Conservation (phyloP, 1,140 invertebrate genomes). For the Drosophila tristis region DNA sequence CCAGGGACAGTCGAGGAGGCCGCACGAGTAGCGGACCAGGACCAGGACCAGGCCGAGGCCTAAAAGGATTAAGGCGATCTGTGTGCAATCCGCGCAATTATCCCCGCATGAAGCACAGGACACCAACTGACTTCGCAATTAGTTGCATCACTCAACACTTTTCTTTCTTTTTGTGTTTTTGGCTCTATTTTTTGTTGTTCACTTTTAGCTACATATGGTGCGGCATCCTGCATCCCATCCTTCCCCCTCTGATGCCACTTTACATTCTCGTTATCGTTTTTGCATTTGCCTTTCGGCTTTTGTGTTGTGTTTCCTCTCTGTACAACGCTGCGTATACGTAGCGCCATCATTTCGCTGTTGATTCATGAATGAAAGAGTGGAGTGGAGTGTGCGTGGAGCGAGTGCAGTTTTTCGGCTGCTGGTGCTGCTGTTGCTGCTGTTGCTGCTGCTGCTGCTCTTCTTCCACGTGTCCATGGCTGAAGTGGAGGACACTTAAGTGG, state of each 20-base stretch:
- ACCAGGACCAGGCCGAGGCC: constrained; percentile 41
- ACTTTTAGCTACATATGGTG: constrained; percentile 73
- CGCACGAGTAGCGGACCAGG: no score
- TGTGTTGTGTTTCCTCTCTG: constrained; percentile 50
- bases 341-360: constrained; percentile 62
- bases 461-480: constrained; percentile 59
- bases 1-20: no score
- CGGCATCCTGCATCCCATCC: constrained; percentile 24
- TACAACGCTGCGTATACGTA: constrained; percentile 73
- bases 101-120: constrained; percentile 44
- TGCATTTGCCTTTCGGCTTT: constrained; percentile 24
- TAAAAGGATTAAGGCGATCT: constrained; percentile 83
- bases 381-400: constrained; percentile 6
- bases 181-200: constrained; percentile 59
- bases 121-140: constrained; percentile 63
- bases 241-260: constrained; percentile 39
- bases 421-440: not conserved
- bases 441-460: not conserved
- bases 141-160: constrained; percentile 80
- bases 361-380: constrained; percentile 31
- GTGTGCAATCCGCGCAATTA: constrained; percentile 81
- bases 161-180: constrained; percentile 21
- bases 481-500: constrained; percentile 77
- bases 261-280: constrained; percentile 45
- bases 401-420: constrained; percentile 43